phyloP scores from a whole-genome alignment of 1,140 invertebrate genomes.

The Armadillidium nasatum region DNA sequence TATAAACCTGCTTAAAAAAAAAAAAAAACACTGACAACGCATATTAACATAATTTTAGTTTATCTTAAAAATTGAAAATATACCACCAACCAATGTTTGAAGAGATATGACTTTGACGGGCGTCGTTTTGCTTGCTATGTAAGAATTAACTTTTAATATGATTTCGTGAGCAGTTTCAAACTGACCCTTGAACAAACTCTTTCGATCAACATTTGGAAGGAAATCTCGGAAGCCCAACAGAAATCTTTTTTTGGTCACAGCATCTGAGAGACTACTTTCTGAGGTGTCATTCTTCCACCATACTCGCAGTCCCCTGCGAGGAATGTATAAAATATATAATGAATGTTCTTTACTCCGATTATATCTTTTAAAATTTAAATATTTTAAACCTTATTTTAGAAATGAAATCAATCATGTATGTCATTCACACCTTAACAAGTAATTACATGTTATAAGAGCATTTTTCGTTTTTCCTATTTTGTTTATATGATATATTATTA shows the following conservation, averaged over 20 bases:
- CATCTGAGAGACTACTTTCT: background rate
- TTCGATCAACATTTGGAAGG: constrained; percentile 24
- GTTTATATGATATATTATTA: no score
- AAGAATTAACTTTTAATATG: constrained; percentile 24
- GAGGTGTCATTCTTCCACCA: constrained; percentile 13
- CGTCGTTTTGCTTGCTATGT: constrained; percentile 16
- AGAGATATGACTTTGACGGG: constrained; percentile 16
- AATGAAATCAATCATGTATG: no score
- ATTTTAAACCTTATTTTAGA: no score
- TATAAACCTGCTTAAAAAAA: no score
- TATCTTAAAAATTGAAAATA: background rate
- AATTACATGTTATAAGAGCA: no score
- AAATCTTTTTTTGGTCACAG: background rate
- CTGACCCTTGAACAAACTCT: constrained; percentile 30
- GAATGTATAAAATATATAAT: no score
- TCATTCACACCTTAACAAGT: no score
- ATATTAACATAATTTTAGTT: no score
- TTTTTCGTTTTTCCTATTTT: no score
- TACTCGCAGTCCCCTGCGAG: constrained; percentile 31
- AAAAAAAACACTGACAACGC: no score
- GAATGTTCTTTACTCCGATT: no score
- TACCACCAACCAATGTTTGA: constrained; percentile 35
- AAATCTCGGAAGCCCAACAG: constrained; percentile 36
- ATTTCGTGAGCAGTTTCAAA: constrained; percentile 27
- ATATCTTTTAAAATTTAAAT: no score